These are phyloP conservation scores for Todus mexicanus DNA, from an alignment of 2,797 vertebrate species.

Conservation along the genomic window DNA sequence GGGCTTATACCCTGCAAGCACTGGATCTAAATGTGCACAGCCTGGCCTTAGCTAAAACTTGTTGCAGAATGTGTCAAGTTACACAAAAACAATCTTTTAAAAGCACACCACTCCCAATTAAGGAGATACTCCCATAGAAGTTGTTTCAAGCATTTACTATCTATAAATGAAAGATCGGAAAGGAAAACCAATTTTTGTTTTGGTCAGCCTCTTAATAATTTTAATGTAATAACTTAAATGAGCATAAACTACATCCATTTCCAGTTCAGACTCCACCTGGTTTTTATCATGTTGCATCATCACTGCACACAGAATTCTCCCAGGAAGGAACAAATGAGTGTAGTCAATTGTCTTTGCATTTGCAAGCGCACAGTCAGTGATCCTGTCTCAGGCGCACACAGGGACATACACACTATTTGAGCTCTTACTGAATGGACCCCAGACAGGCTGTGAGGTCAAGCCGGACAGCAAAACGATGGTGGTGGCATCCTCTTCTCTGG, in stretches of 20 bases:
- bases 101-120: neutral
- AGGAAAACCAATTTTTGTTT: neutral
- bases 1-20: neutral
- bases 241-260: neutral
- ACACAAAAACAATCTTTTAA: neutral
- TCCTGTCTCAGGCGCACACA: neutral
- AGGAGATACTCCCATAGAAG: neutral
- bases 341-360: neutral
- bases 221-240: neutral
- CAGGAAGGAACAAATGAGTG: neutral
- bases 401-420: too few relatives aligned
- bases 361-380: neutral
- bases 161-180: neutral
- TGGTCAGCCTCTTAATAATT: neutral
- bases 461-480: neutral
- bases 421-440: neutral
- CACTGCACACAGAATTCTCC: neutral
- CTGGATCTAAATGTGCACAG: neutral
- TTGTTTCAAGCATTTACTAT: neutral
- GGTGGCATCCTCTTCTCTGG: neutral
- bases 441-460: neutral
- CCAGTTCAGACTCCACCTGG: neutral
- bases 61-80: rapidly evolving
- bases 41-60: neutral
- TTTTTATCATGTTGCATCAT: neutral